A percentile compares a stretch with the other conserved stretches of the same genome.
Evolutionary conservation across 2,797 vertebrate species (phyloP).

Genomic region (Heteromormyrus szaboi): DNA sequence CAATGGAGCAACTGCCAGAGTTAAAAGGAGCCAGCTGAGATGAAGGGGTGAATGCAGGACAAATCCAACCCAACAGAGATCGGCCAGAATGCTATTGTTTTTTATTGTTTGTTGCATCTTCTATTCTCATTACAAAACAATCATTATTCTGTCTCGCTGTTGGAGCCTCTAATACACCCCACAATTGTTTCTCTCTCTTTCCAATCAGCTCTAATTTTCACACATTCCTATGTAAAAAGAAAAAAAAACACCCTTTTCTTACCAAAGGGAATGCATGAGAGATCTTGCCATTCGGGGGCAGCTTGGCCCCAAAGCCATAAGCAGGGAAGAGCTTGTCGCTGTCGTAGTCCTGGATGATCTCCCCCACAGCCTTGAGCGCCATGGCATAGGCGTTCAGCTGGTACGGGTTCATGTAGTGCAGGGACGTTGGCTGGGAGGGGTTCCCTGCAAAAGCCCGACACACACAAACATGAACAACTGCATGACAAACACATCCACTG

Average conservation of each 20-base stretch:
- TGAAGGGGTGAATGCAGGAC: neutral
- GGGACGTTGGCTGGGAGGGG: slow-evolving; percentile 79
- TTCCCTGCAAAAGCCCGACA: slow-evolving; percentile 58
- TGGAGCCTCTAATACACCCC: neutral
- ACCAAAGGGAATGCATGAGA: slow-evolving; percentile 88
- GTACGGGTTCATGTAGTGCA: slow-evolving; percentile 85
- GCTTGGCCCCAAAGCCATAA: slow-evolving; percentile 83
- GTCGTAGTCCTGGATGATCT: slow-evolving; percentile 91
- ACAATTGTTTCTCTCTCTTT: neutral
- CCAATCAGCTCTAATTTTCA: neutral
- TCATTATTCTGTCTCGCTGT: neutral
- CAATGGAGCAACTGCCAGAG: neutral
- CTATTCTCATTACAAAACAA: neutral
- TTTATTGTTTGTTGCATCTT: neutral
- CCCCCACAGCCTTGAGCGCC: slow-evolving; percentile 84
- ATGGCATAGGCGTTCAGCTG: slow-evolving; percentile 87
- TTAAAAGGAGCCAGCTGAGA: neutral
- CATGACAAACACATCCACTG: neutral
- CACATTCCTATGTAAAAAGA: neutral
- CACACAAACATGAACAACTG: neutral
- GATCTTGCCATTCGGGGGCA: slow-evolving; percentile 83
- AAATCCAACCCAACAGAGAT: neutral
- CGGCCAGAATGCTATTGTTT: neutral
- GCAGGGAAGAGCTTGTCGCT: slow-evolving; percentile 88
- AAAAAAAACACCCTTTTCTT: slow-evolving; percentile 25